Percentiles rank a stretch among this genome's conserved stretches.
Conservation (phyloP, 2,797 vertebrate species). For the Rhabdomys pumilio region DNA sequence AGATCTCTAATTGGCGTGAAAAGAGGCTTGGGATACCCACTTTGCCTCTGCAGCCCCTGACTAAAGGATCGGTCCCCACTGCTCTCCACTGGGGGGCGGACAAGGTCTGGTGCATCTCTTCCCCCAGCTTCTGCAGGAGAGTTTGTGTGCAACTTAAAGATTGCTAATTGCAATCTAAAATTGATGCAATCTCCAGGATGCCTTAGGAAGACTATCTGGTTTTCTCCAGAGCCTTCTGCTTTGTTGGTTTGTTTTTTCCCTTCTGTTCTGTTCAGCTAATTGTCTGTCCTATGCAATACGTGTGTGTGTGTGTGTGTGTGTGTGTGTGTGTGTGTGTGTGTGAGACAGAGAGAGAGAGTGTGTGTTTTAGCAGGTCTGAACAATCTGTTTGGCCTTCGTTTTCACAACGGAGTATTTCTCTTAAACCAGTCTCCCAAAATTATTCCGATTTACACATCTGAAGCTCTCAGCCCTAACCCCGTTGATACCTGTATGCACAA, state of each 20-base stretch:
- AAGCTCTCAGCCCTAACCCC: neutral
- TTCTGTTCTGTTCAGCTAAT: neutral
- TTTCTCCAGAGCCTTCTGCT: neutral
- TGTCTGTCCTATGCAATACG: neutral
- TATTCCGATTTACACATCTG: neutral
- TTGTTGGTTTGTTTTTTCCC: neutral
- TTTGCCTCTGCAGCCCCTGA: accelerated
- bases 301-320: too few species aligned
- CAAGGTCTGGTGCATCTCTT: constrained; percentile 21
- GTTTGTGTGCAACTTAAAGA: neutral
- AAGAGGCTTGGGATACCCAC: neutral
- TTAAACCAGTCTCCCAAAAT: neutral
- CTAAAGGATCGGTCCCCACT: neutral
- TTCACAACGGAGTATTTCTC: neutral
- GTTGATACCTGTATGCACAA: neutral
- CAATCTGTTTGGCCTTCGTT: neutral
- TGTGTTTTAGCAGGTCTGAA: neutral
- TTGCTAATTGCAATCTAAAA: neutral
- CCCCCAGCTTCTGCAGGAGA: neutral
- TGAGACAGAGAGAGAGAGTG: too few species aligned
- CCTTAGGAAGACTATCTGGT: neutral
- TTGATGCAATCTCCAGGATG: neutral
- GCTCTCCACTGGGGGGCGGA: constrained; percentile 68
- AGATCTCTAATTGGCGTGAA: neutral
- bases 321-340: too few species aligned